Evolutionary conservation across 2,113 vertebrate genomes (phyloP).

Genomic region (Rhinoderma darwinii): DNA sequence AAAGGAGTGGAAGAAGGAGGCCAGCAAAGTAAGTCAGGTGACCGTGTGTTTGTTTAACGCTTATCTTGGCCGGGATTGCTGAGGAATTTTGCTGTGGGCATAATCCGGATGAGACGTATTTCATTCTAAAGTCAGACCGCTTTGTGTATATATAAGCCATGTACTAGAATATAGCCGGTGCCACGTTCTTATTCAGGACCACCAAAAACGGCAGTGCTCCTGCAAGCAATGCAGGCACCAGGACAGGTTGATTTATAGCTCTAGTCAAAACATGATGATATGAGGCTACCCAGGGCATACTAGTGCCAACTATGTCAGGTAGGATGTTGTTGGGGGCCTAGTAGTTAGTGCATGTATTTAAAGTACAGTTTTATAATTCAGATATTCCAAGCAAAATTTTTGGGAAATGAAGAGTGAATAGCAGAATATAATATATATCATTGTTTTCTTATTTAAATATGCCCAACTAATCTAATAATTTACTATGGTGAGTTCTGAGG

Average conservation of each 20-base stretch:
- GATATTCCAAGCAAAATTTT: not conserved
- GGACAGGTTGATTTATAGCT: not conserved
- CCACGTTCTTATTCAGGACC: no score
- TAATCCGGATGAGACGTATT: conserved; percentile 26
- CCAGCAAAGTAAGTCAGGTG: conserved; percentile 89
- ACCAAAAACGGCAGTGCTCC: no score
- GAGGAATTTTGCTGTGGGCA: conserved; percentile 11
- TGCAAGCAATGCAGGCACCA: not conserved
- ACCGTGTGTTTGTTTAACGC: not conserved
- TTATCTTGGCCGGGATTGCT: conserved; percentile 31
- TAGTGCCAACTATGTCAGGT: not conserved
- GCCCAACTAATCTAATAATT: no score
- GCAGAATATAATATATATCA: not conserved
- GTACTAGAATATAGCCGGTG: no score
- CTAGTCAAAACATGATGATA: not conserved
- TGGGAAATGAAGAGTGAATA: not conserved
- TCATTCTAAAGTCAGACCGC: not conserved
- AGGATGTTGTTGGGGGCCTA: no score
- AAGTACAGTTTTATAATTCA: not conserved
- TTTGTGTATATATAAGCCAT: not conserved
- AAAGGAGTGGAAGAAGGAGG: conserved; percentile 98
- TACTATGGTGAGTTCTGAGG: not conserved
- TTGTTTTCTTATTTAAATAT: no score
- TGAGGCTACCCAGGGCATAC: not conserved
- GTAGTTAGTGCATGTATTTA: no score